phyloP scores from a whole-genome alignment of 2,797 vertebrate species.

The Helicolenus hilgendorfi region DNA sequence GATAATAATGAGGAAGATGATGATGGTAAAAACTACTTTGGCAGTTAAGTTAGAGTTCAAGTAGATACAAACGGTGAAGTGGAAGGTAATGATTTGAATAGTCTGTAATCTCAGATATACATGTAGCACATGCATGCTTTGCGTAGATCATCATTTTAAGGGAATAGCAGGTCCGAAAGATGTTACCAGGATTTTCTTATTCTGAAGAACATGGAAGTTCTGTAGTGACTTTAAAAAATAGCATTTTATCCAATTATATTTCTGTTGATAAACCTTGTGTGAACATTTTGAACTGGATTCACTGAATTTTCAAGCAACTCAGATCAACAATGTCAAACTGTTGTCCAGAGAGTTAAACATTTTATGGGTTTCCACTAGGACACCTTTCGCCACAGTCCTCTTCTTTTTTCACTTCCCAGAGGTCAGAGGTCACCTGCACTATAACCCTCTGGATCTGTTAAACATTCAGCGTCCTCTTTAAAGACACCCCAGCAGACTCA shows the following conservation, averaged over 20 bases:
- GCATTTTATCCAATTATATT: neutral
- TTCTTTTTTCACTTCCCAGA: neutral
- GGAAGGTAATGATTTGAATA: neutral
- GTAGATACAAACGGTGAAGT: neutral
- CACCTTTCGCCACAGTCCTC: neutral
- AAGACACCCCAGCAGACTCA: neutral
- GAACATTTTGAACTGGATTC: neutral
- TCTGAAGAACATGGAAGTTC: neutral
- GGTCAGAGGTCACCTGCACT: constrained; percentile 27
- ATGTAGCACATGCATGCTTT: neutral
- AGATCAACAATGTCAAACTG: neutral
- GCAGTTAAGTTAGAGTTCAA: neutral
- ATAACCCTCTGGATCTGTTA: constrained; percentile 1
- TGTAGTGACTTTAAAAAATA: neutral
- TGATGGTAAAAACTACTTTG: neutral
- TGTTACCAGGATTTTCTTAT: neutral
- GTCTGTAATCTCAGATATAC: neutral
- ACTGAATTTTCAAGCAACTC: neutral
- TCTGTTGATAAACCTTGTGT: neutral
- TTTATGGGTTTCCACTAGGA: neutral
- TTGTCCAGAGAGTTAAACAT: neutral
- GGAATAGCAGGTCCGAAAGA: neutral
- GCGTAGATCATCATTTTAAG: neutral
- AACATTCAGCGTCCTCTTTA: neutral
- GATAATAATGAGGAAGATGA: neutral